Percentiles rank a stretch among this genome's conserved stretches.
Conservation (phyloP, 2,113 vertebrate genomes). For the Sinocyclocheilus rhinocerous region DNA sequence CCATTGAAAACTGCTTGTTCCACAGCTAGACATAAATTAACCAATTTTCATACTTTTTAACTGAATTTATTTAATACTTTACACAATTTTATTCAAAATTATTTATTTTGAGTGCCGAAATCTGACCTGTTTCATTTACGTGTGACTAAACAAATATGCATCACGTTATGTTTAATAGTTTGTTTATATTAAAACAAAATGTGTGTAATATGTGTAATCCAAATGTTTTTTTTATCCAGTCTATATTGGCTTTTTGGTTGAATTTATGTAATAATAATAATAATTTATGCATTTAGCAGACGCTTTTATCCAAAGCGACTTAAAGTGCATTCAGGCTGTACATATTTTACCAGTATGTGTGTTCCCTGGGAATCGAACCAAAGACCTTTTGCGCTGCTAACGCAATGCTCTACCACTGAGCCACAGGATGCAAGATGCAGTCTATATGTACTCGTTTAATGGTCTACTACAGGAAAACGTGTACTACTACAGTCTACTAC, state of each 20-base stretch:
- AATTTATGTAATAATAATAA: background rate
- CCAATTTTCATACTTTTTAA: background rate
- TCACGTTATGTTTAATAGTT: background rate
- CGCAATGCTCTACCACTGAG: too few relatives aligned
- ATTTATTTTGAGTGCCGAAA: background rate
- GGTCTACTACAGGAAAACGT: conserved; percentile 29
- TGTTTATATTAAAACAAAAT: background rate
- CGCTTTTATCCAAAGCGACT: too few relatives aligned
- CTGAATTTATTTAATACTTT: too few relatives aligned
- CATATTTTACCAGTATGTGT: too few relatives aligned
- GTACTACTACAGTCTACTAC: too few relatives aligned
- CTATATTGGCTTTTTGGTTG: background rate
- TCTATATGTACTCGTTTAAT: background rate
- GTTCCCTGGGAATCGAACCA: too few relatives aligned
- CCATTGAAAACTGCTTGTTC: background rate
- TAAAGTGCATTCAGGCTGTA: too few relatives aligned
- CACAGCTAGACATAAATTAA: background rate
- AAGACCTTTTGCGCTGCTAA: too few relatives aligned
- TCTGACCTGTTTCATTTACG: background rate
- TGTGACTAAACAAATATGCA: background rate
- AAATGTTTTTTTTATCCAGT: background rate
- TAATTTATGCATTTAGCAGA: too few relatives aligned
- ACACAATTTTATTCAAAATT: too few relatives aligned
- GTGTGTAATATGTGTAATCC: too few relatives aligned
- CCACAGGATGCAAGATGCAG: too few relatives aligned